Evolutionary conservation across 2,888 invertebrate species (phyloP).

Genomic region (Ophioninae sp.): DNA sequence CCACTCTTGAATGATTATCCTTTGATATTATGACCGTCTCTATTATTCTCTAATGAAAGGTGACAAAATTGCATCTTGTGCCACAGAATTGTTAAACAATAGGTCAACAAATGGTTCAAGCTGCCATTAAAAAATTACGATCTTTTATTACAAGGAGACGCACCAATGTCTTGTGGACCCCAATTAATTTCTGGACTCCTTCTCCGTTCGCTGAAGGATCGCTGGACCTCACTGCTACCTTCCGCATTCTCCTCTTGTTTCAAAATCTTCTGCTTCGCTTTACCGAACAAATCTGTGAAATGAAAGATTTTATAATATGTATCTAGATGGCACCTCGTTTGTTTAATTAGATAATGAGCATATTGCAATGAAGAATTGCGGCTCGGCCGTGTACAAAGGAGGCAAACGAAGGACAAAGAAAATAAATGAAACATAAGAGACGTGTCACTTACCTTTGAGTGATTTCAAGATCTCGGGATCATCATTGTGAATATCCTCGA

Average conservation of each 20-base stretch:
- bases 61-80: too few species aligned
- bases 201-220: conserved; percentile 44
- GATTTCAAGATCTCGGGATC: conserved; percentile 92
- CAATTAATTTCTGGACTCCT: conserved; percentile 79
- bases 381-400: background rate
- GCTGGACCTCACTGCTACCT: conserved; percentile 65
- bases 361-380: background rate
- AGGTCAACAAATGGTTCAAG: too few species aligned
- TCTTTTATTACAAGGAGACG: background rate
- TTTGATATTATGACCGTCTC: background rate
- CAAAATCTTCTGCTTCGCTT: conserved; percentile 93
- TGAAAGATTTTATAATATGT: background rate
- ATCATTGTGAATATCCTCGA: conserved; percentile 93
- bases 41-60: background rate
- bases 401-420: background rate
- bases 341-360: background rate
- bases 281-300: conserved; percentile 87
- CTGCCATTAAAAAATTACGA: too few species aligned
- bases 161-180: conserved; percentile 86
- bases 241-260: conserved; percentile 86
- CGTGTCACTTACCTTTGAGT: conserved; percentile 85
- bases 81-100: too few species aligned
- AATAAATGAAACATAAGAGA: background rate
- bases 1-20: background rate
- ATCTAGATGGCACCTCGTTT: background rate